Evolutionary conservation across 1,140 invertebrate species (phyloP), one percentile per base, ranked within the genome.

Genomic region (Riptortus pedestris): DNA sequence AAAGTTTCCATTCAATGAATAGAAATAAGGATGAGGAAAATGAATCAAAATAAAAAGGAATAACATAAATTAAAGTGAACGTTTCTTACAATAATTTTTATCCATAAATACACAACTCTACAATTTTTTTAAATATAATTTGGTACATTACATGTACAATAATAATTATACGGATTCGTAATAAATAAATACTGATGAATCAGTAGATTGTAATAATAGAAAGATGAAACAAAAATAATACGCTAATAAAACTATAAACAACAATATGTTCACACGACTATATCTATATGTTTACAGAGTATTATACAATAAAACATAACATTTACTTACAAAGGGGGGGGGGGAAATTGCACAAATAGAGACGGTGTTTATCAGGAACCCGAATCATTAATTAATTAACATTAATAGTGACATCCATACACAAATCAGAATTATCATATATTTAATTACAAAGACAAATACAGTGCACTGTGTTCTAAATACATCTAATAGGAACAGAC

Each of bases 61-160:
- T 24, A 55, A 55, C 51, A 55, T 55, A 55, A 55, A 55, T 55
- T n/a, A n/a, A n/a, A n/a, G 26, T 55, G 31, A 38, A 7, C 5
- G 26, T 55, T 24, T 59, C 33, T 59, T 31, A 59, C 33, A 59
- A 59, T 59, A 31, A 59, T 67, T 66, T n/a, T 67, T 65, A 66
- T 69, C 67, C 68, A 69, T 69, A 69, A 69, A 69, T 69, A 69
- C 68, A 69, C 68, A 69, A 67, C 62, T 69, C 68, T 69, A 69
- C 68, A 65, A 58, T 60, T 65, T 66, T 47, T 51, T 65, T 67
- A 51, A 51, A 66, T 65, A 67, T 62, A 62, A 65, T 66, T 67
- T 65, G 62, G 68, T 69, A 69, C 68, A 69, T 69, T 67, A 67
- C 63, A 69, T 67, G 68, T 67, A 69, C 68, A 67, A 66, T 67